Evolutionary conservation across 2,888 invertebrate species (phyloP).

Genomic region (Xiphydria camelus): DNA sequence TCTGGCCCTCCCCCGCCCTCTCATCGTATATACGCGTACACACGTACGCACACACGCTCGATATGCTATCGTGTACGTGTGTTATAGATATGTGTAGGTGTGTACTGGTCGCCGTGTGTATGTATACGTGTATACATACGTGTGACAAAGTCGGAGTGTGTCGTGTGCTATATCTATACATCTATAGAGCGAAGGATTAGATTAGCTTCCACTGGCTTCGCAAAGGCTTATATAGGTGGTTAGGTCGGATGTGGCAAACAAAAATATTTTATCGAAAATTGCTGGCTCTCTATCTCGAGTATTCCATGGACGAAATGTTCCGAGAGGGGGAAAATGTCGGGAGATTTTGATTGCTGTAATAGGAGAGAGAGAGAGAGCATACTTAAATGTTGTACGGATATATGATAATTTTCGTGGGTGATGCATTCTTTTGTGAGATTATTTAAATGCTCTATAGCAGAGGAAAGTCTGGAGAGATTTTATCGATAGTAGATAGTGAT

Average conservation of each 20-base stretch:
- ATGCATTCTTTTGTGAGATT: too few species aligned
- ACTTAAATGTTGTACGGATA: too few species aligned
- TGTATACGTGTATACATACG: constrained; percentile 23
- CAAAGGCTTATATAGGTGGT: constrained; percentile 50
- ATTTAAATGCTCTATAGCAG: too few species aligned
- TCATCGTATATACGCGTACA: constrained; percentile 20
- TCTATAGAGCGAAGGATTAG: constrained; percentile 50
- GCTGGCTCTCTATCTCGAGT: background rate
- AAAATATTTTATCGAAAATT: constrained; percentile 34
- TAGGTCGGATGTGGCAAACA: constrained; percentile 47
- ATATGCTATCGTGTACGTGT: constrained; percentile 14
- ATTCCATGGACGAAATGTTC: background rate
- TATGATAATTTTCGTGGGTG: too few species aligned
- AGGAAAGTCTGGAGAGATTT: too few species aligned
- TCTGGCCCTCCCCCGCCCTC: constrained; percentile 22
- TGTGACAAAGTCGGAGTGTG: constrained; percentile 21
- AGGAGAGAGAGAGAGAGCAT: background rate
- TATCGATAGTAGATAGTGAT: too few species aligned
- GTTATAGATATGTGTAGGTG: constrained; percentile 26
- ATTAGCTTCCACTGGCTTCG: constrained; percentile 50
- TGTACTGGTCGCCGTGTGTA: constrained; percentile 15
- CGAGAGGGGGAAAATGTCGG: constrained; percentile 25
- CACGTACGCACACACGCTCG: constrained; percentile 6
- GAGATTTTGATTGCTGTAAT: constrained; percentile 21
- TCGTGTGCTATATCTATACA: constrained; percentile 30